These are phyloP conservation scores for Cynocephalus volans DNA, from an alignment of 2,113 vertebrate genomes.

Conservation along the genomic window DNA sequence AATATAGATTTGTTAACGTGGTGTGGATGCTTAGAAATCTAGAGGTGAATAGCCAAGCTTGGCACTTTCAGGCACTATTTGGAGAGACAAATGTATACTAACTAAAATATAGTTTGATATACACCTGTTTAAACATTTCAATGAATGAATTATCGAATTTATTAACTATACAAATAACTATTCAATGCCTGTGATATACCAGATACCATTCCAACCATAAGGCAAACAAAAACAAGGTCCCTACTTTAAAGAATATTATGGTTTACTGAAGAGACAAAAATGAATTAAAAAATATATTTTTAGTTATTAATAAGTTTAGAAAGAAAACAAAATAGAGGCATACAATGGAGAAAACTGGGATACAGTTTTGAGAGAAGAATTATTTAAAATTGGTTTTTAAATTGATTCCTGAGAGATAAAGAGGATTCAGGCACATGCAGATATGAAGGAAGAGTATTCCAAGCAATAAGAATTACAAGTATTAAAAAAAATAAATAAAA, in stretches of 20 bases:
- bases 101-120: background rate
- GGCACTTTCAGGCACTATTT: background rate
- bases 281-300: background rate
- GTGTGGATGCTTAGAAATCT: background rate
- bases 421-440: background rate
- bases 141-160: background rate
- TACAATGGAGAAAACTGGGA: background rate
- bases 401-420: background rate
- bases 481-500: background rate
- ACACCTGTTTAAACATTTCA: background rate
- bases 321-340: conserved; percentile 19
- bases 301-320: background rate
- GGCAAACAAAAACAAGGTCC: background rate
- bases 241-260: background rate
- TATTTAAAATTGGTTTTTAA: background rate
- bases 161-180: background rate
- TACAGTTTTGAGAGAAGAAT: background rate
- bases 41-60: background rate
- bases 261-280: background rate
- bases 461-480: background rate
- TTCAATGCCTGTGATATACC: background rate
- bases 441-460: background rate
- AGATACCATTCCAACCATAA: background rate
- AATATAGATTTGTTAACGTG: background rate
- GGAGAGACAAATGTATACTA: background rate